Evolutionary conservation across 2,113 vertebrate genomes (phyloP).

Genomic region (Phyllostomus hastatus): DNA sequence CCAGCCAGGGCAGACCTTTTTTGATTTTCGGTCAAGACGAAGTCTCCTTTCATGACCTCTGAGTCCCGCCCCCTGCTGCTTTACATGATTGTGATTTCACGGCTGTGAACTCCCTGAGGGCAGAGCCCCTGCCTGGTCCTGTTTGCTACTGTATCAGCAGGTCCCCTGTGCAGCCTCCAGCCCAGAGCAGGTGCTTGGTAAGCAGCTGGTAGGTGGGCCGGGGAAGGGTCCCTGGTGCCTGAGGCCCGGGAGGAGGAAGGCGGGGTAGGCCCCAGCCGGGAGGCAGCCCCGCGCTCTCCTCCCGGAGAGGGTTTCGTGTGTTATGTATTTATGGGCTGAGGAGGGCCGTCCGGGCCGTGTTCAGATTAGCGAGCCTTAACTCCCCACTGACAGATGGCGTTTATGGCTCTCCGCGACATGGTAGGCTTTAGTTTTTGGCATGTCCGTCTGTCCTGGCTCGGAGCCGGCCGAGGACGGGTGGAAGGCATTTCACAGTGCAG

Average conservation of each 20-base stretch:
- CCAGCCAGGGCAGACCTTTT: neutral
- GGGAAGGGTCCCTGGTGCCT: accelerated
- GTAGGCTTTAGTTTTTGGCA: constrained; percentile 9
- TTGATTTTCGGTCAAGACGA: neutral
- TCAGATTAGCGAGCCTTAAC: constrained; percentile 37
- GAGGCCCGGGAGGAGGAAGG: neutral
- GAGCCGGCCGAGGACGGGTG: neutral
- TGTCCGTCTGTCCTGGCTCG: neutral
- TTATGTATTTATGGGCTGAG: neutral
- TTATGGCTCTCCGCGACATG: neutral
- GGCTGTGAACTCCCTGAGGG: neutral
- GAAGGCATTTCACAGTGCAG: neutral
- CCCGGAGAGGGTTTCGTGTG: neutral
- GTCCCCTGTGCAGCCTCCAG: neutral
- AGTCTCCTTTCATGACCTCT: neutral
- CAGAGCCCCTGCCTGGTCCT: neutral
- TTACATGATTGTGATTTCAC: neutral
- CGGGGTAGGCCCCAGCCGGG: neutral
- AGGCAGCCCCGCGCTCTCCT: neutral
- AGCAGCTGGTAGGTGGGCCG: neutral
- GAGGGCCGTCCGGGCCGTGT: neutral
- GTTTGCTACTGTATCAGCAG: neutral
- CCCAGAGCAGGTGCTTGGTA: neutral
- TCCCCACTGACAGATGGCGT: constrained; percentile 55
- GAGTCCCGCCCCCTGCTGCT: neutral